Base-by-base conservation (phyloP, 2,888 invertebrate species). In the Lepidochrysops patricia region DNA sequence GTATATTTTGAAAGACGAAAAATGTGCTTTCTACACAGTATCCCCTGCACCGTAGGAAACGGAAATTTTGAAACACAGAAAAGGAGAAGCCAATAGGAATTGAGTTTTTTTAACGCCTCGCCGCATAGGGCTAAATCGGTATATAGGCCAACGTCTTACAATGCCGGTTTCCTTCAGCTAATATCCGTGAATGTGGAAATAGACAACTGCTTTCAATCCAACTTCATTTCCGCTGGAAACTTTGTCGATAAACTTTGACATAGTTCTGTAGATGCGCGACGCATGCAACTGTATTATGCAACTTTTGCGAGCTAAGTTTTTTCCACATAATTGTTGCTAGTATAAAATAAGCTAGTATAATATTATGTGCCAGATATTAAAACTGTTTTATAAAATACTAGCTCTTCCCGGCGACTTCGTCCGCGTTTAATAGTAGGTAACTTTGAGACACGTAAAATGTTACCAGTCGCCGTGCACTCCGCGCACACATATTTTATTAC, bases 121-220 rank as follows among this genome's bases (percentile, higher is more conserved):
- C n/a, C n/a, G 12, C 19, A 43, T 15, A 43, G 19, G 43, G 9
- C 43, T 43, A 7, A 7, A 9, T 12, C 43, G 19, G 19, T 50
- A 50, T 35, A 52, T 59, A 59, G 59, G 59, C 58, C 27, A 54
- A 35, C 26, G 35, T 52, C 59, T 26, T 58, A 59, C 61, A 60
- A 57, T 61, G 62, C 58, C 60, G 60, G 64, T 66, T 66, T 65
- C 65, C 65, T 62, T 61, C 57, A 59, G 60, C 50, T 57, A 43
- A 63, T 62, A 63, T 66, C 65, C 65, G 60, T 25, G 60, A 25
- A 52, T 26, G 48, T 29, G 66, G 66, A 66, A 66, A 66, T 65
- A 62, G 63, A 63, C 62, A 61, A 63, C 35, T 52, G 61, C 58
- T 61, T 62, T 56, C 52, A 59, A 58, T 35, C 26, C 37, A 59